Evolutionary conservation across 1,140 invertebrate genomes (phyloP), one percentile per base, ranked within the genome.

Genomic region (Saccostrea echinata): DNA sequence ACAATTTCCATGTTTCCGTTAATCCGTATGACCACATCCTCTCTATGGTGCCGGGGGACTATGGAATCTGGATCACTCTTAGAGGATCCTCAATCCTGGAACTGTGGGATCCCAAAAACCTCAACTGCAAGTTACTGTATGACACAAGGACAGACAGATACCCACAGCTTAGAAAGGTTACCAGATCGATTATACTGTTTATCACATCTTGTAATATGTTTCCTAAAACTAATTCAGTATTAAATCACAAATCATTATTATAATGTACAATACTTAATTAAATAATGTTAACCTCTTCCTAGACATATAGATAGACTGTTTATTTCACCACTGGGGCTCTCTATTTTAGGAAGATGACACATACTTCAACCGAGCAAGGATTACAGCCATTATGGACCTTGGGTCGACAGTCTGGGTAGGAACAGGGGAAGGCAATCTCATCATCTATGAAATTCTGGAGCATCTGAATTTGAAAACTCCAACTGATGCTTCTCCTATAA

Each of bases 391-490:
- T 21, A 89, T 96, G 16, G 94, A 94, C 61, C 90, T 95, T 86
- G 94, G 94, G 24, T 92, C 94, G 64, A 92, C 92, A 21, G 92
- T 96, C 24, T 95, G 95, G 95, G 93, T 96, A n/a, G 96, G 96
- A 16, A 96, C 96, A 24, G 95, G 94, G 11, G 95, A 96, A 88
- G 96, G 96, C 43, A 95, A 95, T 88, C 91, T 96, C 4, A 94
- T 95, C 83, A 93, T 96, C 24, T 96, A 95, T 90, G 93, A 94
- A 84, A 87, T 94, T 9, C 57, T 91, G 18, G 92, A 92, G 86
- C 89, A 87, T 30, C 85, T 89, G 30, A 92, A 90, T 64, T 68
- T 90, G 71, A 90, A 90, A 88, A 92, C 91, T 6, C 92, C 93
- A 52, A 93, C 93, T 52, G 93, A 93, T 13, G 80, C 85, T 33